A percentile compares a stretch with the other conserved stretches of the same genome.
Conservation (phyloP, 92 coral and sea anemone species). For the Porites lobata region DNA sequence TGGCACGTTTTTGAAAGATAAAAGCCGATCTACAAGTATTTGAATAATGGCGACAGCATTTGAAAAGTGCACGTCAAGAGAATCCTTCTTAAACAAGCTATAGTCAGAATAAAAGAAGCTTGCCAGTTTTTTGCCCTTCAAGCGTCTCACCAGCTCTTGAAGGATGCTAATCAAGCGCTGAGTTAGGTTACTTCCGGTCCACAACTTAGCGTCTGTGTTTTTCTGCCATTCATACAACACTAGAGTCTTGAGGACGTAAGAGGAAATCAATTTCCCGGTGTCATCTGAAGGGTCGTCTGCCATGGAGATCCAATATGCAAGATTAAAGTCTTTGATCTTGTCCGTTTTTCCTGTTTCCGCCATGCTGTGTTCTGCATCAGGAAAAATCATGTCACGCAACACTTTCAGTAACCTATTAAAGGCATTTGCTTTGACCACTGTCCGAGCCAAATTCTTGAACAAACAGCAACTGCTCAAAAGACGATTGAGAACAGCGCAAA, state of each 20-base stretch:
- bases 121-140: not conserved
- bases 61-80: not conserved
- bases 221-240: slow-evolving; percentile 45
- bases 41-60: slow-evolving; percentile 2
- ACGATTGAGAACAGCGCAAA: slow-evolving; percentile 19
- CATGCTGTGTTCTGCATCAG: not conserved
- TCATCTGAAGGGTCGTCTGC: no score
- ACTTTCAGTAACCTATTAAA: slow-evolving; percentile 21
- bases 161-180: not conserved
- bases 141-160: not conserved
- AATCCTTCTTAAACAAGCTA: not conserved
- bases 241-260: slow-evolving; percentile 34
- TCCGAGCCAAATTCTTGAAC: slow-evolving; percentile 23
- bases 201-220: not conserved
- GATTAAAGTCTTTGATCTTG: no score
- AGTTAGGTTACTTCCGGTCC: slow-evolving; percentile 23
- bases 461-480: slow-evolving; percentile 20
- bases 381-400: slow-evolving; percentile 14
- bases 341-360: no score
- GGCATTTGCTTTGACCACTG: slow-evolving; percentile 9
- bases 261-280: not conserved
- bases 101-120: slow-evolving; percentile 13
- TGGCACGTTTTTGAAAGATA: not conserved
- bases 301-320: no score
- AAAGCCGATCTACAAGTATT: slow-evolving; percentile 11